Conservation (phyloP, 2,888 invertebrate genomes). For the Meganola albula region DNA sequence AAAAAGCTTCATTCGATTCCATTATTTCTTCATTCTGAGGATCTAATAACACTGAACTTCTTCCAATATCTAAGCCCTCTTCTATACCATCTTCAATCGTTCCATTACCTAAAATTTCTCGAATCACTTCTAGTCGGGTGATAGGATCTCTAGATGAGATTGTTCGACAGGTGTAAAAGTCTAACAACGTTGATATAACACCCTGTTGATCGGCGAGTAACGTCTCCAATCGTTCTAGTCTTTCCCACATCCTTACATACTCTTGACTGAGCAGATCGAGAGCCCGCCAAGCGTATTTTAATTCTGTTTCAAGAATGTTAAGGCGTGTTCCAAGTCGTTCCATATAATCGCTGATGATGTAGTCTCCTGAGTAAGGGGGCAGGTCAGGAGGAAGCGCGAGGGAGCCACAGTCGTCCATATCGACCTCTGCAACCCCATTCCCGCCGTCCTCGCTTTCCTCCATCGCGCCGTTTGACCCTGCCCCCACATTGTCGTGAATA, state of each 20-base stretch:
- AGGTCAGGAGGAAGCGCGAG: conserved; percentile 74
- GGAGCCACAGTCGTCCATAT: conserved; percentile 75
- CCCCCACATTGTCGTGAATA: conserved; percentile 72
- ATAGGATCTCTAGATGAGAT: conserved; percentile 73
- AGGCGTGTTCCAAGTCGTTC: conserved; percentile 91
- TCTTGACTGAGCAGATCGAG: conserved; percentile 93
- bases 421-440: conserved; percentile 74
- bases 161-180: conserved; percentile 81
- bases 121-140: conserved; percentile 77
- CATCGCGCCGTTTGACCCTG: conserved; percentile 70
- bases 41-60: conserved; percentile 57
- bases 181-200: conserved; percentile 91
- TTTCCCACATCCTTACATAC: conserved; percentile 96
- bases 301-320: conserved; percentile 91
- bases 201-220: conserved; percentile 93
- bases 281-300: conserved; percentile 95
- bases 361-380: conserved; percentile 80
- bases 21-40: conserved; percentile 71
- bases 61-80: conserved; percentile 79
- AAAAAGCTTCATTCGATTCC: conserved; percentile 92
- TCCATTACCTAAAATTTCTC: conserved; percentile 82
- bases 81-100: conserved; percentile 82
- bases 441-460: conserved; percentile 75
- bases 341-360: conserved; percentile 93
- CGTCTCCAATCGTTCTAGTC: conserved; percentile 91